phyloP scores from a whole-genome alignment of 2,888 invertebrate genomes.

The Tolmerus cingulatus region DNA sequence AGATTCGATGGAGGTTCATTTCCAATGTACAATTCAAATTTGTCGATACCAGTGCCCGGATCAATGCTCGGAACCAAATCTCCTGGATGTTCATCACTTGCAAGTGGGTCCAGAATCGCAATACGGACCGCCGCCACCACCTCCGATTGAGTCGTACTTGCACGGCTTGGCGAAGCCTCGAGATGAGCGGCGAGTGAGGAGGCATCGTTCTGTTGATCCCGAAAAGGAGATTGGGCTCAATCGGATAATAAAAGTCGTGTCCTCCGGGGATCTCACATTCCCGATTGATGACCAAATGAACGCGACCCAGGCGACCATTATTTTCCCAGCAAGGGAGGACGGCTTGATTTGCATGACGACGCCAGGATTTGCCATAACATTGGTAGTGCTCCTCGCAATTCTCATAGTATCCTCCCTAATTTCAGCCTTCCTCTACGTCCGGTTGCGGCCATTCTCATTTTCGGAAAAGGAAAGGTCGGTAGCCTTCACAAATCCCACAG shows the following conservation, averaged over 20 bases:
- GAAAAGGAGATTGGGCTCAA: constrained; percentile 89
- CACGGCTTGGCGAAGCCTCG: constrained; percentile 71
- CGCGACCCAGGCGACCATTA: constrained; percentile 71
- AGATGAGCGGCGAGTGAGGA: constrained; percentile 76
- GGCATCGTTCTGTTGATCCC: constrained; percentile 72
- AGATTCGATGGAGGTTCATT: constrained; percentile 95
- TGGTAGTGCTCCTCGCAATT: constrained; percentile 83
- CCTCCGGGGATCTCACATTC: constrained; percentile 89
- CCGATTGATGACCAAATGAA: constrained; percentile 75
- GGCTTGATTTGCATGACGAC: constrained; percentile 92
- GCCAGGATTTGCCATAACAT: constrained; percentile 88
- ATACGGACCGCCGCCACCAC: constrained; percentile 76
- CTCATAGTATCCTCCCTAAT: constrained; percentile 84
- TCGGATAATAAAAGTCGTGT: constrained; percentile 88
- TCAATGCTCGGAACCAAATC: constrained; percentile 78
- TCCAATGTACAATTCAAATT: constrained; percentile 94
- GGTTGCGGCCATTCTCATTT: constrained; percentile 75
- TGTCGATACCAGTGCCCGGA: constrained; percentile 93
- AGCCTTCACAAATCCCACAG: constrained; percentile 61
- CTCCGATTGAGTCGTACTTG: constrained; percentile 70
- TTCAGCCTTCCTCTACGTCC: constrained; percentile 85
- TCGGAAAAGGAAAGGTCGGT: constrained; percentile 61
- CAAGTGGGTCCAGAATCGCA: constrained; percentile 68
- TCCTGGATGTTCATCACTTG: constrained; percentile 69
- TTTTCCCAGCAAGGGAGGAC: constrained; percentile 74